Conservation (phyloP, 2,797 vertebrate species). For the Graptemys geographica region DNA sequence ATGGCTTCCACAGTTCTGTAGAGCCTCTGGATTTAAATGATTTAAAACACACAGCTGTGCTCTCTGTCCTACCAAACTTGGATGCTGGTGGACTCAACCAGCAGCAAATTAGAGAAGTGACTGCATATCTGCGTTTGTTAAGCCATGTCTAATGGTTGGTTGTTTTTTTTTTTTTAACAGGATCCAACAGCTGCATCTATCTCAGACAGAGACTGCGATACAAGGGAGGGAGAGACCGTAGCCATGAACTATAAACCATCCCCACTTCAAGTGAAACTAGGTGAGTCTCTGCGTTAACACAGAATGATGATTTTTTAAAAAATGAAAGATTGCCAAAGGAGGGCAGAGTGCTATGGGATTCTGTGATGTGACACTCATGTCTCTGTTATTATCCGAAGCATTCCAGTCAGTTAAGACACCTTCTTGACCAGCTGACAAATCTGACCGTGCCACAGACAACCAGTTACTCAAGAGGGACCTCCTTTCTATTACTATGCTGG, state of each 20-base stretch:
- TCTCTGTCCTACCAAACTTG: not conserved
- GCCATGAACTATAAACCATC: slow-evolving; percentile 98
- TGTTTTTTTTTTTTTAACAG: slow-evolving; percentile 77
- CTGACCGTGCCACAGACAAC: not conserved
- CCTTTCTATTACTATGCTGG: not conserved
- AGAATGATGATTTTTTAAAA: not conserved
- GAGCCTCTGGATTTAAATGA: not conserved
- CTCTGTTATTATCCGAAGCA: fast-evolving
- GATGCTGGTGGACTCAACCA: fast-evolving
- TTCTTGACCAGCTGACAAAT: not conserved
- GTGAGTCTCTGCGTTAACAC: slow-evolving; percentile 81
- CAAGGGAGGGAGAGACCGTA: slow-evolving; percentile 92
- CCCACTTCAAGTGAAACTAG: slow-evolving; percentile 96
- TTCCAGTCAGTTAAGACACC: not conserved
- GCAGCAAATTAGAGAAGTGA: not conserved
- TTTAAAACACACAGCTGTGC: not conserved
- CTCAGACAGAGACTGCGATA: slow-evolving; percentile 89
- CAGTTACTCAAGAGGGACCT: not conserved
- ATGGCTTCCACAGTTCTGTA: not conserved
- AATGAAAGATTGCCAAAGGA: not conserved
- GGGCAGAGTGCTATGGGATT: not conserved
- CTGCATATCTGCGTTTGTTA: not conserved
- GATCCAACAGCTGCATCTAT: slow-evolving; percentile 91
- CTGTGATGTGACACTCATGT: fast-evolving
- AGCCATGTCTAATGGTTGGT: not conserved